Conservation (phyloP, 2,888 invertebrate genomes). For the Orthonychiurus folsomi region DNA sequence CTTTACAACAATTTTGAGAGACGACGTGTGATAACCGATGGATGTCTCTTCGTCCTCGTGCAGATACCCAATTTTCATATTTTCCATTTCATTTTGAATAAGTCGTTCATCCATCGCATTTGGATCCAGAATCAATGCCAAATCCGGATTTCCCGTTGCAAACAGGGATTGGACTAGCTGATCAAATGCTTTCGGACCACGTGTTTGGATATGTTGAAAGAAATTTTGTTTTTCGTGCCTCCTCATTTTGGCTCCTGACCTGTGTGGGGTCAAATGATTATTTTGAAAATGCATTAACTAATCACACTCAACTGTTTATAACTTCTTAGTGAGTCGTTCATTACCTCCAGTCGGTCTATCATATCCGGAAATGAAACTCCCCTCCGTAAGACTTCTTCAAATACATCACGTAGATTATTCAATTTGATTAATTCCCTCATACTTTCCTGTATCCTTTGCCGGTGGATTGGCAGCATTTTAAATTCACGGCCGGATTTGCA, state of each 20-base stretch:
- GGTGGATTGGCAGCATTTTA: not conserved
- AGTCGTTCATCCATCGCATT: not conserved
- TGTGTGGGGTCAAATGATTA: no score
- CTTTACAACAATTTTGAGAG: constrained; percentile 20
- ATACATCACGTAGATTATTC: not conserved
- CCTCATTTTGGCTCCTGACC: no score
- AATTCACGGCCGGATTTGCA: no score
- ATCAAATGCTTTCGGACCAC: constrained; percentile 16
- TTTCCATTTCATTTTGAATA: no score
- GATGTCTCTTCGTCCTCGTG: no score
- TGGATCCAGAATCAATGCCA: not conserved
- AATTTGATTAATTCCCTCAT: not conserved
- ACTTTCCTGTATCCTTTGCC: not conserved
- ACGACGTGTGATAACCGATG: no score
- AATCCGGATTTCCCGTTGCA: not conserved
- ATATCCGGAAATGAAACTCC: constrained; percentile 3
- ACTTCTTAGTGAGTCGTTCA: no score
- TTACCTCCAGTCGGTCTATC: constrained; percentile 3
- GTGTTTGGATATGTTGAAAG: constrained; percentile 13
- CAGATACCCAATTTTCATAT: no score
- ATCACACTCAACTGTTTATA: no score
- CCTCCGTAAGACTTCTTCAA: not conserved
- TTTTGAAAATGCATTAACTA: no score
- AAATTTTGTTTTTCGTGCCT: not conserved
- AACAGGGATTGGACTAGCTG: constrained; percentile 8